Evolutionary conservation across 2,113 vertebrate species (phyloP).

Genomic region (Vicugna pacos): DNA sequence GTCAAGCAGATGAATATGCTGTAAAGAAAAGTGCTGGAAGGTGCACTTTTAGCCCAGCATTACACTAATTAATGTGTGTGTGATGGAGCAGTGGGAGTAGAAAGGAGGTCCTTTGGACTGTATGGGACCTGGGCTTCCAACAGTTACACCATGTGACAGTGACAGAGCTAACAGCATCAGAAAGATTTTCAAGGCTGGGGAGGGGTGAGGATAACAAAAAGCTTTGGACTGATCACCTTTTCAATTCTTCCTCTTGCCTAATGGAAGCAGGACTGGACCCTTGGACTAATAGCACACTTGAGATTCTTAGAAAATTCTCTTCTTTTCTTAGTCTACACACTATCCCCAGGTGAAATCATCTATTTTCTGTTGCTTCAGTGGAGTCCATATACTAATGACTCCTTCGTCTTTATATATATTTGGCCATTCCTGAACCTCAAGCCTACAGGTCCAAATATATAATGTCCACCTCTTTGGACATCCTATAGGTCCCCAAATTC

Average conservation of each 20-base stretch:
- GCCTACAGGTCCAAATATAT: neutral
- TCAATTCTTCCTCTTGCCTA: neutral
- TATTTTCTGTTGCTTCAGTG: neutral
- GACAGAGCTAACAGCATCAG: neutral
- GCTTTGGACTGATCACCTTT: neutral
- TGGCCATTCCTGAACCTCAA: neutral
- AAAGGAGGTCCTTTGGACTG: neutral
- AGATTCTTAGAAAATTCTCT: neutral
- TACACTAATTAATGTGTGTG: neutral
- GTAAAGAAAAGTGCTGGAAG: slow-evolving; percentile 14
- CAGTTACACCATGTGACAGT: neutral
- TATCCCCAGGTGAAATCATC: neutral
- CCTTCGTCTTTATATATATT: neutral
- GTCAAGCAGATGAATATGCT: neutral
- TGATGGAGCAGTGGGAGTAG: neutral
- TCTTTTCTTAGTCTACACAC: neutral
- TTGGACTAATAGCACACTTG: neutral
- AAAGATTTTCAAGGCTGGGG: neutral
- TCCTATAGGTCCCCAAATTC: neutral
- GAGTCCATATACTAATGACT: neutral
- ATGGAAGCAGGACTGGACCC: neutral
- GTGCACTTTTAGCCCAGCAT: neutral
- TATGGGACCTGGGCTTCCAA: neutral
- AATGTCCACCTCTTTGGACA: neutral
- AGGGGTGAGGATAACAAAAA: neutral